Evolutionary conservation across 2,113 vertebrate species (phyloP).

Genomic region (Dromiciops gliroides): DNA sequence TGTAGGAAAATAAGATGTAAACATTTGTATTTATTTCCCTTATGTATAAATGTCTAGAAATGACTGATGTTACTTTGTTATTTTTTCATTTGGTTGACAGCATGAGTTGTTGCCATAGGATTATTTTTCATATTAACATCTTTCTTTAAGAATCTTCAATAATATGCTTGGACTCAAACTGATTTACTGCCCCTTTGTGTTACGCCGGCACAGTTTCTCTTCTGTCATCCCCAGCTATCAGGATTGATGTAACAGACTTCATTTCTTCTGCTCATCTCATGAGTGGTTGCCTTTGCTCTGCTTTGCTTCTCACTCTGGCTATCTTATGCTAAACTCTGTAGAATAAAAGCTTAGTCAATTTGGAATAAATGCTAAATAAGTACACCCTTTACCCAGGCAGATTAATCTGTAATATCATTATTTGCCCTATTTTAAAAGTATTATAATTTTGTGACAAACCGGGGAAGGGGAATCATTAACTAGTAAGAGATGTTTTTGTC

Average conservation of each 20-base stretch:
- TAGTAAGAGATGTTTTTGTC: neutral
- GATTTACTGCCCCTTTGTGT: neutral
- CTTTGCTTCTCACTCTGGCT: neutral
- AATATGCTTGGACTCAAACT: constrained; percentile 30
- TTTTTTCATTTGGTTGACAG: constrained; percentile 21
- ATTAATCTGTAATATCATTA: neutral
- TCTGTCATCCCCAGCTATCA: neutral
- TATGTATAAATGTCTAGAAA: constrained; percentile 17
- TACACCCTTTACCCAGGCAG: neutral
- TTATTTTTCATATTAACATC: neutral
- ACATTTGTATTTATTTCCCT: neutral
- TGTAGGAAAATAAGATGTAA: neutral
- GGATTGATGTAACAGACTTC: neutral
- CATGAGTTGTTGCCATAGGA: neutral
- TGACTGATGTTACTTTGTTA: neutral
- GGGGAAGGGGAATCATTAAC: neutral
- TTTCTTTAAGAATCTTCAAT: neutral
- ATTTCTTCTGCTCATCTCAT: neutral
- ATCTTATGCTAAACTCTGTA: neutral
- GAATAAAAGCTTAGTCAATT: neutral
- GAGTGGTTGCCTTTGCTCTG: neutral
- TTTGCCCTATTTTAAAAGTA: neutral
- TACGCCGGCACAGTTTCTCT: neutral
- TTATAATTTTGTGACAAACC: neutral
- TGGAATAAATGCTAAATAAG: neutral